phyloP scores from a whole-genome alignment of 1,140 invertebrate species.

The Caenorhabditis tropicalis region DNA sequence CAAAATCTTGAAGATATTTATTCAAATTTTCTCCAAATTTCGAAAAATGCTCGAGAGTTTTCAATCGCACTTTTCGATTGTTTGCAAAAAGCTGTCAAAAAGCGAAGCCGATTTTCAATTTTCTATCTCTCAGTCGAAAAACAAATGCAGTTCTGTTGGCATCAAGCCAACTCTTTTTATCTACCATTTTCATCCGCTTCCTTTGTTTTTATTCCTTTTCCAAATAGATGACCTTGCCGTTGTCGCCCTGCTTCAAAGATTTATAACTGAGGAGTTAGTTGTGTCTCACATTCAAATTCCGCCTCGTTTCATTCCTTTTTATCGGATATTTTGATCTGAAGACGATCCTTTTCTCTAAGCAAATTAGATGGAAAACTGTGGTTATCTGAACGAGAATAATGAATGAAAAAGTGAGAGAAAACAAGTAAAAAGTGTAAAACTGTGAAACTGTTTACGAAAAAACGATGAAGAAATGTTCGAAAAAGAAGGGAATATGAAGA shows the following conservation, averaged over 20 bases:
- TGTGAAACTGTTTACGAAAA: not conserved
- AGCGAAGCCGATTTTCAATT: not conserved
- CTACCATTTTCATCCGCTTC: not conserved
- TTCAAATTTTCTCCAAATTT: not conserved
- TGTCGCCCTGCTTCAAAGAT: conserved; percentile 22
- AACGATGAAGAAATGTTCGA: not conserved
- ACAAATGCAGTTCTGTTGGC: not conserved
- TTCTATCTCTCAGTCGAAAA: not conserved
- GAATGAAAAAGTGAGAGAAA: not conserved
- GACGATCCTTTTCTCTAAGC: not conserved
- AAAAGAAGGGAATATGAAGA: not conserved
- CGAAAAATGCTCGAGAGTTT: conserved; percentile 31
- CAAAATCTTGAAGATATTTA: not conserved
- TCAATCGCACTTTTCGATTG: not conserved
- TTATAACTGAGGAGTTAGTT: conserved; percentile 20
- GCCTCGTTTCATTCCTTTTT: conserved; percentile 7
- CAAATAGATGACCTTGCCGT: not conserved
- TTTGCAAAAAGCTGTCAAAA: conserved; percentile 45
- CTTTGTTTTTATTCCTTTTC: not conserved
- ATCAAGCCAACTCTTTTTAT: not conserved
- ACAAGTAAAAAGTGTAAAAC: conserved; percentile 14
- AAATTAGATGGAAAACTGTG: conserved; percentile 23
- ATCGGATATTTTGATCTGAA: conserved; percentile 28
- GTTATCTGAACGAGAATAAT: conserved; percentile 18
- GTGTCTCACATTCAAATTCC: conserved; percentile 19